Conservation (phyloP, 2,888 invertebrate species). For the Theretra japonica region DNA sequence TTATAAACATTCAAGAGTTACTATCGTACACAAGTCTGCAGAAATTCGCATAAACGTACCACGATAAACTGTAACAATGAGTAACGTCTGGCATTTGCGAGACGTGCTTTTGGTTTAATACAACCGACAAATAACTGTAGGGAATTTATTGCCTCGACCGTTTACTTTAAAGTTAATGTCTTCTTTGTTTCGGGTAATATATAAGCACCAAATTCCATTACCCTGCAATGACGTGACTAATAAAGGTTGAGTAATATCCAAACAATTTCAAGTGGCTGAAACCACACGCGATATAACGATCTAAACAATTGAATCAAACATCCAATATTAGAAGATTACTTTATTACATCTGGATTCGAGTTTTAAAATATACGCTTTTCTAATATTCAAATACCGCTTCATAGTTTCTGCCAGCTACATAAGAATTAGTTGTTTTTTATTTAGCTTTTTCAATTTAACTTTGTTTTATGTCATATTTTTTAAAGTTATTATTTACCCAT, state of each 20-base stretch:
- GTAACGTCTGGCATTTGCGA: constrained; percentile 23
- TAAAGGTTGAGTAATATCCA: constrained; percentile 43
- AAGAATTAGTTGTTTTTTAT: too few relatives aligned
- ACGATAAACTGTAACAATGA: constrained; percentile 16
- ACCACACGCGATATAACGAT: constrained; percentile 54
- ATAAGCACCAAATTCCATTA: neutral
- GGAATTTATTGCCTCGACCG: constrained; percentile 1
- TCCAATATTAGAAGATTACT: constrained; percentile 60
- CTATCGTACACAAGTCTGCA: constrained; percentile 11
- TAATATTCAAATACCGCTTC: too few relatives aligned
- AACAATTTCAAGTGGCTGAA: constrained; percentile 56
- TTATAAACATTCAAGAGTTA: constrained; percentile 13
- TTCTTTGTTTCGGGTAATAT: constrained; percentile 9
- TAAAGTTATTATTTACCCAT: too few relatives aligned
- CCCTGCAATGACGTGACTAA: neutral
- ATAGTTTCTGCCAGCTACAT: too few relatives aligned
- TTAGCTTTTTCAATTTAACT: too few relatives aligned
- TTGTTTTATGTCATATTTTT: too few relatives aligned
- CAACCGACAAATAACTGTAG: neutral
- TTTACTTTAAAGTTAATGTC: constrained; percentile 5
- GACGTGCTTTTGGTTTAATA: constrained; percentile 13
- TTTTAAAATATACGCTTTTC: neutral
- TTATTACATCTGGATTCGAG: neutral
- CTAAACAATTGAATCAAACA: constrained; percentile 60
- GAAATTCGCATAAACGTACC: neutral